Percentiles rank a stretch among this genome's conserved stretches.
Evolutionary conservation across 2,888 invertebrate species (phyloP).

Genomic region (Nemotelus nigrinus): DNA sequence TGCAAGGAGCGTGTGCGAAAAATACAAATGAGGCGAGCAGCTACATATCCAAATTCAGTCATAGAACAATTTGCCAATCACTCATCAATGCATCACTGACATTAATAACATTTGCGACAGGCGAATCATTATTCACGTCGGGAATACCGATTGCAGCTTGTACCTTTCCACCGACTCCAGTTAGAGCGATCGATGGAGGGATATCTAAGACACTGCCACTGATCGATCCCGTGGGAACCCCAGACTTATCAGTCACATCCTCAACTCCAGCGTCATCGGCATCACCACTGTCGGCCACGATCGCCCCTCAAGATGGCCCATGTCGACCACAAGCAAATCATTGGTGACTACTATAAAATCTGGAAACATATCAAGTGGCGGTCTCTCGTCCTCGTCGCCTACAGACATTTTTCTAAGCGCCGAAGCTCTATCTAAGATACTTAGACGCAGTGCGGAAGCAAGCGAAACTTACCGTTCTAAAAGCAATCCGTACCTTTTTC

Average conservation of each 20-base stretch:
- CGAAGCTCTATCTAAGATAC: conserved; percentile 30
- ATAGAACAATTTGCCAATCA: conserved; percentile 13
- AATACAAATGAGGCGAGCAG: conserved; percentile 18
- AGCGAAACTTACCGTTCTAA: conserved; percentile 19
- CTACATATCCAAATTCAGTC: conserved; percentile 19
- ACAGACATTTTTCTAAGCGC: conserved; percentile 42
- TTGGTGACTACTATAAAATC: conserved; percentile 69
- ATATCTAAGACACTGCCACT: neutral
- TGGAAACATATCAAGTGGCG: conserved; percentile 87
- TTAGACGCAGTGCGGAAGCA: neutral
- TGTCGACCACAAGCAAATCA: conserved; percentile 50
- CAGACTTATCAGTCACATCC: too few species aligned
- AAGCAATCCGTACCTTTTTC: conserved; percentile 23
- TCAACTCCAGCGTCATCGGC: conserved; percentile 6
- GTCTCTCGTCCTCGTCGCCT: conserved; percentile 51
- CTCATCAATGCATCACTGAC: conserved; percentile 29
- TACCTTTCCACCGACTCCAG: too few species aligned
- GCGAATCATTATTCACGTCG: conserved; percentile 29
- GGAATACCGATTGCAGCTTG: neutral
- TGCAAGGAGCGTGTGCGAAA: conserved; percentile 33
- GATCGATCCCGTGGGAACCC: too few species aligned
- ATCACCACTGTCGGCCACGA: neutral
- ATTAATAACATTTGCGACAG: conserved; percentile 1
- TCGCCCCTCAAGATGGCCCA: conserved; percentile 50
- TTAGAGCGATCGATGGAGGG: too few species aligned